Percentiles rank a stretch among this genome's conserved stretches.
phyloP scores from a whole-genome alignment of 2,888 invertebrate species.

The Trissolcus brochymenae region DNA sequence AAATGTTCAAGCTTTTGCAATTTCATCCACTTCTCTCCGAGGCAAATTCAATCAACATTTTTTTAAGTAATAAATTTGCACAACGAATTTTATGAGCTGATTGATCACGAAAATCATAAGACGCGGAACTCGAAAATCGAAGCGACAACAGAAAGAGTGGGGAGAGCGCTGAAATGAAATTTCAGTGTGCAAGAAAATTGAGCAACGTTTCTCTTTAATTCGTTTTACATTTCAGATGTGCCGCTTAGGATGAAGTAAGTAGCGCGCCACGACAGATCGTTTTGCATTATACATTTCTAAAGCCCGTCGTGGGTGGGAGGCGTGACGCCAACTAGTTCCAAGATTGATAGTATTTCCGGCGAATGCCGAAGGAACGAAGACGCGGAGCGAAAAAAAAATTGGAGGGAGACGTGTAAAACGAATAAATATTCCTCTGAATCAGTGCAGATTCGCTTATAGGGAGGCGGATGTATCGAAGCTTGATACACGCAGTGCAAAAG shows the following conservation, averaged over 20 bases:
- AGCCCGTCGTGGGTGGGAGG: constrained; percentile 29
- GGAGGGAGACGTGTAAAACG: constrained; percentile 59
- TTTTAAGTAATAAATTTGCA: neutral
- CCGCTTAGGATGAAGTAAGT: constrained; percentile 31
- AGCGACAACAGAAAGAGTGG: constrained; percentile 1
- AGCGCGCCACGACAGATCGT: constrained; percentile 45
- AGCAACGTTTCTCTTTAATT: constrained; percentile 45
- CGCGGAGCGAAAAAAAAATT: constrained; percentile 7
- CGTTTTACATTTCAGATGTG: constrained; percentile 52
- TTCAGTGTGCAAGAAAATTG: constrained; percentile 32
- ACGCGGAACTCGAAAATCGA: neutral
- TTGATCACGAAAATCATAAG: too few relatives aligned
- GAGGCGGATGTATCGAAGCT: constrained; percentile 46
- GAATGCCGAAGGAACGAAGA: constrained; percentile 8
- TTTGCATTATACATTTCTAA: constrained; percentile 57
- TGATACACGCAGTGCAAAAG: constrained; percentile 37
- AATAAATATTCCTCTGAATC: constrained; percentile 62
- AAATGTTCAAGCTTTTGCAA: constrained; percentile 8
- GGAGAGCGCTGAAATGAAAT: constrained; percentile 9
- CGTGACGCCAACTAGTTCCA: constrained; percentile 29
- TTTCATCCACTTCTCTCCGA: constrained; percentile 5
- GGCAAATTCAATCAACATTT: neutral
- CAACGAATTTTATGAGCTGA: too few relatives aligned
- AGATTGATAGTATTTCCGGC: constrained; percentile 57
- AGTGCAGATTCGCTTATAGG: constrained; percentile 63